Conservation (phyloP, 2,797 vertebrate species). For the Euthynnus affinis region DNA sequence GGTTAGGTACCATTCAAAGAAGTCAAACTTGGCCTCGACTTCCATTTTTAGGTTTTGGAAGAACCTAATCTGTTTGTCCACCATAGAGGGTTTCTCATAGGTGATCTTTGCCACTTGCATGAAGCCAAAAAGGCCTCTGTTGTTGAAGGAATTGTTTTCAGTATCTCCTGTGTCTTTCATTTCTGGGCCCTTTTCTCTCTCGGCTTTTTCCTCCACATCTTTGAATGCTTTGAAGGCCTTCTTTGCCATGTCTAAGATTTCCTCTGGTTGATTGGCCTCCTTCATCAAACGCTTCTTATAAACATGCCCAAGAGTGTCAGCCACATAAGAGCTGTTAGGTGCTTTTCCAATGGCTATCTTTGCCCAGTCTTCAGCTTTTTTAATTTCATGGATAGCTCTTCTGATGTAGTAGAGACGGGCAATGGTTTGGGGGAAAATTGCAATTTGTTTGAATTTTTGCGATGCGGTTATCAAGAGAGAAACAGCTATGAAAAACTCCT, state of each 20-base stretch:
- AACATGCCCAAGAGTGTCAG: conserved; percentile 64
- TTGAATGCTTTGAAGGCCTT: conserved; percentile 21
- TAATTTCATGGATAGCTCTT: fast-evolving
- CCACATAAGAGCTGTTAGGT: conserved; percentile 37
- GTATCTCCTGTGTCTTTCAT: fast-evolving
- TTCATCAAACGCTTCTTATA: conserved; percentile 24
- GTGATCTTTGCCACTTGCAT: conserved; percentile 52
- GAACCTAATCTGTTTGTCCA: fast-evolving
- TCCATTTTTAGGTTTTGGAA: fast-evolving
- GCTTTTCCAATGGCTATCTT: conserved; percentile 1
- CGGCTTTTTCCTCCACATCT: conserved; percentile 41
- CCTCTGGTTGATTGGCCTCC: fast-evolving
- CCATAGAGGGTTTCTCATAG: not conserved
- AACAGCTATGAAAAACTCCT: fast-evolving
- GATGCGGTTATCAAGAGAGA: conserved; percentile 14
- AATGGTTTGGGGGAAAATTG: conserved; percentile 35
- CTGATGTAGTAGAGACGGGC: conserved; percentile 29
- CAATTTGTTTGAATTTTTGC: fast-evolving
- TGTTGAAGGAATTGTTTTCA: conserved; percentile 28
- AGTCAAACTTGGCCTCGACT: conserved; percentile 32
- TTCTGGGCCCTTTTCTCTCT: conserved; percentile 9
- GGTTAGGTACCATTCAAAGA: conserved; percentile 62
- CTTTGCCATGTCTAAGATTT: fast-evolving
- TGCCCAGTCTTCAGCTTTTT: conserved; percentile 39
- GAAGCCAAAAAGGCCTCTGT: conserved; percentile 57